A percentile compares a stretch with the other conserved stretches of the same genome.
Evolutionary conservation across 2,888 invertebrate species (phyloP).

Genomic region (Cantharis flavilabris): DNA sequence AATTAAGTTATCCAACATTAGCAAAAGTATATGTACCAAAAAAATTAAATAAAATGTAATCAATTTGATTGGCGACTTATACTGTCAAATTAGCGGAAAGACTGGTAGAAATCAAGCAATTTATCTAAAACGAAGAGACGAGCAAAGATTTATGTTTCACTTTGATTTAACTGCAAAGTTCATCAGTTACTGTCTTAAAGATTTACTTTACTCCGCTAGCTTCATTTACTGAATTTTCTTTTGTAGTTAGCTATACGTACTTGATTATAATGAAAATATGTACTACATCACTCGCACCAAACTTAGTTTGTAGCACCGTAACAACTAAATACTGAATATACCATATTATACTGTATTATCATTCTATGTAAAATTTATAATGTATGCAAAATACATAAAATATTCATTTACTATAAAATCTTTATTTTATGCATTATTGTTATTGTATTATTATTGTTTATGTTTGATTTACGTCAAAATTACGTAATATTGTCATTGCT

Average conservation of each 20-base stretch:
- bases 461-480: no score
- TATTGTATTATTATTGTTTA: no score
- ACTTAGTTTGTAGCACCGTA: not conserved
- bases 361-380: not conserved
- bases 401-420: no score
- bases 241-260: not conserved
- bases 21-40: not conserved
- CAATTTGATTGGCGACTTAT: constrained; percentile 9
- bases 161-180: constrained; percentile 31
- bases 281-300: not conserved
- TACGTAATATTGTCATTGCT: no score
- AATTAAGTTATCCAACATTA: not conserved
- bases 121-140: constrained; percentile 9
- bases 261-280: not conserved
- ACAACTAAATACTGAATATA: not conserved
- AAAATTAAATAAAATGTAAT: not conserved
- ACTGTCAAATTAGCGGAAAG: constrained; percentile 11
- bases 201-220: constrained; percentile 27
- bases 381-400: no score
- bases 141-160: constrained; percentile 19
- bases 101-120: constrained; percentile 15
- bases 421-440: no score
- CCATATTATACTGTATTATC: no score
- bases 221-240: constrained; percentile 15
- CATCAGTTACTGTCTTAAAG: constrained; percentile 30